Base-by-base conservation (phyloP, 1,140 invertebrate species). In the Aphelenchoides fujianensis region DNA sequence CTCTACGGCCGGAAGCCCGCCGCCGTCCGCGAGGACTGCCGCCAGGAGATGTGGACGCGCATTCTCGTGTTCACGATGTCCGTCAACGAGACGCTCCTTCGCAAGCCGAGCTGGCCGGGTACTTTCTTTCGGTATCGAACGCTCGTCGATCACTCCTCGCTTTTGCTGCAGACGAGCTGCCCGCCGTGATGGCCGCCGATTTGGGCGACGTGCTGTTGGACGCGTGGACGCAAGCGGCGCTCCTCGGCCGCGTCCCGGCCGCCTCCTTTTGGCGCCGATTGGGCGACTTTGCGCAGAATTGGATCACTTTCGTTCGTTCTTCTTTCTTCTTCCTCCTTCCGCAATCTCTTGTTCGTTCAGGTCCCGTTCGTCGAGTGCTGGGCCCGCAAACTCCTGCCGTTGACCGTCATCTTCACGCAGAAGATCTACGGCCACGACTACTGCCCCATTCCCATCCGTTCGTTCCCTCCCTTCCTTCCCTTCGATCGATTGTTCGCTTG, bases 321-420 rank as follows among this genome's bases (percentile, higher is more conserved):
- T 1, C 7, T 34, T 19, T 35, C 30, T 31, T 68, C 2, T 41
- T 23, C 3, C 23, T 74, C 68, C 37, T 52, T 19, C 1, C 3
- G 5, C 2, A 3, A 53, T 19, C 16, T 16, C 48, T 62, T 54
- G 16, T n/a, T 69, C 31, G 59, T 76, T 70, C 9, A 82, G 82
- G 78, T 84, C 1, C 69, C 81, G 5, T 66, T 83, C n/a, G 72
- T 83, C 28, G 81, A 83, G 69, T 74, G 71, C 35, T 83, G 81
- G 81, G 79, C 80, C 16, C 70, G 77, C 28, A 75, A 78, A 64
- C 53, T 82, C 2, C 70, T 84, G 2, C 54, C 74, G 9, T 62
- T 83, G 5, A 79, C 82, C 12, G 79, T 79, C 1, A 35, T 82
- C 41, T 61, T 82, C 9, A 28, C 73, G 16, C 55, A 73, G 19